Evolutionary conservation across 2,888 invertebrate species (phyloP).

Genomic region (Clanis bilineata): DNA sequence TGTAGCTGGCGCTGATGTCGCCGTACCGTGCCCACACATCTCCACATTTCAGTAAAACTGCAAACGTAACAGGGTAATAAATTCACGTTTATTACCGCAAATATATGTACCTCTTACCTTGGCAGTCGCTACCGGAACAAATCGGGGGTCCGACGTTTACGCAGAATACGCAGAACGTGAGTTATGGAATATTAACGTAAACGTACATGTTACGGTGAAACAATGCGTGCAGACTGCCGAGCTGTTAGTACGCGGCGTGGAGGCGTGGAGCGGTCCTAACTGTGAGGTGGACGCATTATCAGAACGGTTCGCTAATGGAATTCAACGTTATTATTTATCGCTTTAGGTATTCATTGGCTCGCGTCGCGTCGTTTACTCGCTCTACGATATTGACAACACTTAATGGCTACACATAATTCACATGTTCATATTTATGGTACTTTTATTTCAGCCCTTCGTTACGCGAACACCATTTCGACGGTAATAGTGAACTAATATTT

Average conservation of each 20-base stretch:
- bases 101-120: constrained; percentile 66
- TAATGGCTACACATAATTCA: constrained; percentile 49
- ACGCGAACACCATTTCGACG: constrained; percentile 19
- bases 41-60: constrained; percentile 77
- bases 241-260: constrained; percentile 26
- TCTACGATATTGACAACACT: constrained; percentile 39
- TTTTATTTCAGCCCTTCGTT: constrained; percentile 34
- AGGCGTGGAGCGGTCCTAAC: constrained; percentile 22
- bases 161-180: constrained; percentile 57
- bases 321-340: constrained; percentile 65
- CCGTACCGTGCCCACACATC: constrained; percentile 49
- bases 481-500: not conserved
- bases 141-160: constrained; percentile 62
- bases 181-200: constrained; percentile 67
- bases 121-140: constrained; percentile 69
- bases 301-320: constrained; percentile 54
- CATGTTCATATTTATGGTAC: constrained; percentile 38
- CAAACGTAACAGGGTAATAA: constrained; percentile 76
- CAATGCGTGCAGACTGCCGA: constrained; percentile 51
- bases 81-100: constrained; percentile 78
- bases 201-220: constrained; percentile 57
- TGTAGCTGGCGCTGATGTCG: constrained; percentile 63
- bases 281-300: constrained; percentile 65
- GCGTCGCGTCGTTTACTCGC: constrained; percentile 44
- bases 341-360: constrained; percentile 44